Evolutionary conservation across 2,797 vertebrate species (phyloP).

Genomic region (Coranthus polyacanthus): DNA sequence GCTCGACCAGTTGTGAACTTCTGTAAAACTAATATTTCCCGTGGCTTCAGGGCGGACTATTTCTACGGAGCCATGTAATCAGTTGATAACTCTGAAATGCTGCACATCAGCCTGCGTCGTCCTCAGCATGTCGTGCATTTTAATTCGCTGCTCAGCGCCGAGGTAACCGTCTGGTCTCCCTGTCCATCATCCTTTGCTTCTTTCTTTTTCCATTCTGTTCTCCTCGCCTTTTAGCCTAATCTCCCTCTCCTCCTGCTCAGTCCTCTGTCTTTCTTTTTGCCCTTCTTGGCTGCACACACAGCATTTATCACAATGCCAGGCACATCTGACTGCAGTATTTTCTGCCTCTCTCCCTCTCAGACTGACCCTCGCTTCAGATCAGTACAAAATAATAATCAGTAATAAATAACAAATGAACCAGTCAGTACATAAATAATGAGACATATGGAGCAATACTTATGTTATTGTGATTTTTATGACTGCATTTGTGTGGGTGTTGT

Average conservation of each 20-base stretch:
- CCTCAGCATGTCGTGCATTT: slow-evolving; percentile 36
- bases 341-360: slow-evolving; percentile 32
- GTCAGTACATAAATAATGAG: too few relatives aligned
- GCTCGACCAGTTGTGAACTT: background rate
- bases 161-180: slow-evolving; percentile 22
- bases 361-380: slow-evolving; percentile 5
- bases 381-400: too few relatives aligned
- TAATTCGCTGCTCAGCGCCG: slow-evolving; percentile 37
- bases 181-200: slow-evolving; percentile 22
- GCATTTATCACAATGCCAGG: slow-evolving; percentile 76
- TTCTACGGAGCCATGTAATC: background rate
- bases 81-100: slow-evolving; percentile 11
- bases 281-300: slow-evolving; percentile 46
- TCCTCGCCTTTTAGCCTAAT: background rate
- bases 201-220: background rate
- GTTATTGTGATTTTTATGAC: too few relatives aligned
- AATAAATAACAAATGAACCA: too few relatives aligned
- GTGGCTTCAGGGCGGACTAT: background rate
- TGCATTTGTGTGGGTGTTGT: too few relatives aligned
- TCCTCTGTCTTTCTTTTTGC: slow-evolving; percentile 25
- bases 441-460: too few relatives aligned
- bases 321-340: slow-evolving; percentile 82
- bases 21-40: background rate
- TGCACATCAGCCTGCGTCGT: slow-evolving; percentile 1
- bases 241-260: background rate